Evolutionary conservation across 2,113 vertebrate genomes (phyloP).

Genomic region (Eulacestoma nigropectus): DNA sequence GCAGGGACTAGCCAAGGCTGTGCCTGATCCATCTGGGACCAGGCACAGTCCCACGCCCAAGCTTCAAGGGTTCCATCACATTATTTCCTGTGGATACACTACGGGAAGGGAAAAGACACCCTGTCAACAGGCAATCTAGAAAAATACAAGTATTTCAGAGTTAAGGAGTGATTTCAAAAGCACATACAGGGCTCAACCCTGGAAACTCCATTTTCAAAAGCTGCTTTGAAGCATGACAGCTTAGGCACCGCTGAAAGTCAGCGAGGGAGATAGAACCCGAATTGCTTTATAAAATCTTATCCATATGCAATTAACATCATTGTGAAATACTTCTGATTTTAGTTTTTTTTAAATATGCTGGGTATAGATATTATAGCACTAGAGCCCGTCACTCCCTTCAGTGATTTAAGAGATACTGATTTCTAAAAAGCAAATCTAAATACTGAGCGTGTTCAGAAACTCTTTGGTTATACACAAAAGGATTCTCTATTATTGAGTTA

Average conservation of each 20-base stretch:
- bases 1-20: accelerated
- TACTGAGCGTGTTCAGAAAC: neutral
- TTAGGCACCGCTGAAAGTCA: neutral
- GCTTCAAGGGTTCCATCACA: neutral
- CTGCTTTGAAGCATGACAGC: neutral
- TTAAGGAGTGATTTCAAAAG: neutral
- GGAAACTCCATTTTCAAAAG: neutral
- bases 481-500: neutral
- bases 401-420: neutral
- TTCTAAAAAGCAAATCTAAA: conserved; percentile 3
- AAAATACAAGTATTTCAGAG: neutral
- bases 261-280: neutral
- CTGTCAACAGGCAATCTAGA: conserved; percentile 12
- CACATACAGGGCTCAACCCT: neutral
- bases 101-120: neutral
- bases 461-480: neutral
- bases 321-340: neutral
- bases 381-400: neutral
- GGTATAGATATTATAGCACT: neutral
- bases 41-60: neutral
- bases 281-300: neutral
- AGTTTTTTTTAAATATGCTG: neutral
- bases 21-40: neutral
- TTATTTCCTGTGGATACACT: neutral
- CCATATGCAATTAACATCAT: neutral